Conservation (phyloP, 2,888 invertebrate genomes). For the Cheilosia scutellata region DNA sequence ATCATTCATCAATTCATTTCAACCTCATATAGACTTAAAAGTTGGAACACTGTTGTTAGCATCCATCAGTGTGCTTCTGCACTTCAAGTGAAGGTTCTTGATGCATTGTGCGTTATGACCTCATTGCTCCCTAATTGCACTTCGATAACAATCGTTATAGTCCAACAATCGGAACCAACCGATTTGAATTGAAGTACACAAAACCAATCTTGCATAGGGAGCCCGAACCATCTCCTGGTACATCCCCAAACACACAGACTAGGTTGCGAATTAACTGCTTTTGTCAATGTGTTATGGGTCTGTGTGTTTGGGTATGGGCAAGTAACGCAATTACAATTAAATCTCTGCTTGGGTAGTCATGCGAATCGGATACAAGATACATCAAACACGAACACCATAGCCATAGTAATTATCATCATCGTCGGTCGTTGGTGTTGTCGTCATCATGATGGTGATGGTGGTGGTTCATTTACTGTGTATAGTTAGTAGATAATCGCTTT, state of each 20-base stretch:
- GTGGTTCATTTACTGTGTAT: neutral
- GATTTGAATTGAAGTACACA: slow-evolving; percentile 35
- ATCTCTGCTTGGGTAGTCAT: slow-evolving; percentile 68
- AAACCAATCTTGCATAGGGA: slow-evolving; percentile 7
- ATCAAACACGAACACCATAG: slow-evolving; percentile 57
- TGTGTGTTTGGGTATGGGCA: slow-evolving; percentile 3
- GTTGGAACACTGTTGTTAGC: neutral
- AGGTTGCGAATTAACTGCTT: slow-evolving; percentile 28
- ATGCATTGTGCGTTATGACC: slow-evolving; percentile 55
- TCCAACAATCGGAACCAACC: slow-evolving; percentile 39
- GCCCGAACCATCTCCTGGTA: neutral
- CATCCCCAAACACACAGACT: slow-evolving; percentile 3
- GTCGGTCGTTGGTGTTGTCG: slow-evolving; percentile 2
- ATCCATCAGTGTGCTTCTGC: neutral
- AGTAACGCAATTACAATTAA: slow-evolving; percentile 69
- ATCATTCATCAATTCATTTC: slow-evolving; percentile 30
- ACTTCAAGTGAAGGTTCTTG: neutral
- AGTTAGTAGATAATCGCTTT: slow-evolving; percentile 49
- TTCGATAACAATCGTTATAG: slow-evolving; percentile 42
- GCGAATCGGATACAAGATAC: slow-evolving; percentile 71
- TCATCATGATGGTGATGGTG: slow-evolving; percentile 2
- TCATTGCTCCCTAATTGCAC: slow-evolving; percentile 50
- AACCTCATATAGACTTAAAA: neutral
- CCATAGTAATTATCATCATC: slow-evolving; percentile 52
- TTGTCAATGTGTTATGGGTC: slow-evolving; percentile 4